A percentile compares a stretch with the other conserved stretches of the same genome.
phyloP scores from a whole-genome alignment of 2,113 vertebrate species.

The Perca flavescens region DNA sequence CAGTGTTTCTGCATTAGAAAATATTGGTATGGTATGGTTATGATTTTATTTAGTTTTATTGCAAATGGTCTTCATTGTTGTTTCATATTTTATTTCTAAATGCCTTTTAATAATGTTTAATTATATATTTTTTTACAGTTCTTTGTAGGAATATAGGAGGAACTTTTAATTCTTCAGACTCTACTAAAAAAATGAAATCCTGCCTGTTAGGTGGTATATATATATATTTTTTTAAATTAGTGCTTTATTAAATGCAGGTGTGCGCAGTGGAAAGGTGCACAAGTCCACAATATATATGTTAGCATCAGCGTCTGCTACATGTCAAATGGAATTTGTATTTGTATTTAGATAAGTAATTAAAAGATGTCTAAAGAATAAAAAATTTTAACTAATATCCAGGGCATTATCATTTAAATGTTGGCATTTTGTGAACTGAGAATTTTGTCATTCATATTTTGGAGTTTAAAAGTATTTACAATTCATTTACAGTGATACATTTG shows the following conservation, averaged over 20 bases:
- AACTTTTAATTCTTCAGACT: background rate
- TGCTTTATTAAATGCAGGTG: background rate
- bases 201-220: background rate
- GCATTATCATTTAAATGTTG: background rate
- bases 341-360: background rate
- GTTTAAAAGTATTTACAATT: conserved; percentile 2
- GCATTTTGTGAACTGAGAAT: background rate
- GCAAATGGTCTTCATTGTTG: background rate
- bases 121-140: background rate
- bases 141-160: background rate
- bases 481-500: background rate
- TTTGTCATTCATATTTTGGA: background rate
- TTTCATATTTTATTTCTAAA: background rate
- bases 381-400: background rate
- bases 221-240: background rate
- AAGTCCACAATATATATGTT: background rate
- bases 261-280: background rate
- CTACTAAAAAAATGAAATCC: background rate
- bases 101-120: background rate
- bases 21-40: background rate
- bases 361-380: background rate
- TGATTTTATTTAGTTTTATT: background rate
- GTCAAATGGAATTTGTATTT: background rate
- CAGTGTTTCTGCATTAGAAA: background rate
- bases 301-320: background rate